Conservation (phyloP, 92 coral and sea anemone species). For the Zoanthus sociatus region DNA sequence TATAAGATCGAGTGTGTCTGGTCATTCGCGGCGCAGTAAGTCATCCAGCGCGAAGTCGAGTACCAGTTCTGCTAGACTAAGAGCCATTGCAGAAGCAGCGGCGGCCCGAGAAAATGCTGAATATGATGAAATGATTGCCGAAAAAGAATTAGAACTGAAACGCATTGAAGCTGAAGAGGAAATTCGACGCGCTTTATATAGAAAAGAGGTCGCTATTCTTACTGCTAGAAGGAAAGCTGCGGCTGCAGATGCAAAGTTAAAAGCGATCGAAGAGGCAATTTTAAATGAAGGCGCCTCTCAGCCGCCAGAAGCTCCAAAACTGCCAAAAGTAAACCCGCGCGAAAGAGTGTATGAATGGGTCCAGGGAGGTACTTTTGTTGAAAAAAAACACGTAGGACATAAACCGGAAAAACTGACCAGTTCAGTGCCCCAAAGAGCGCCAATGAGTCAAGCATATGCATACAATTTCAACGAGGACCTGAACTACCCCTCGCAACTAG, state of each 20-base stretch:
- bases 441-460: neutral
- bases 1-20: slow-evolving; percentile 3
- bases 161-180: slow-evolving; percentile 44
- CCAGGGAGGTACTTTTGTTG: neutral
- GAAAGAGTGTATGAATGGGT: neutral
- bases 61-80: slow-evolving; percentile 15
- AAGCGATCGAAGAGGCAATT: slow-evolving; percentile 53
- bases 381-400: too few species aligned
- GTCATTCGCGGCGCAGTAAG: slow-evolving; percentile 18
- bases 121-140: slow-evolving; percentile 39
- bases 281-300: neutral
- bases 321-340: neutral
- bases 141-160: slow-evolving; percentile 55
- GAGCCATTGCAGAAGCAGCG: slow-evolving; percentile 60
- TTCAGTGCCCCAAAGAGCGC: neutral
- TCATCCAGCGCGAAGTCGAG: slow-evolving; percentile 21
- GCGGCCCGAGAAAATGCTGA: slow-evolving; percentile 62
- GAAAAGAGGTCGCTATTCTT: slow-evolving; percentile 49
- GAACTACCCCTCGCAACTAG: neutral
- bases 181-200: slow-evolving; percentile 3
- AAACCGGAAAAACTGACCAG: neutral
- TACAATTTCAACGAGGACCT: neutral
- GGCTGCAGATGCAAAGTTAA: slow-evolving; percentile 56
- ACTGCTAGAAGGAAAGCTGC: slow-evolving; percentile 47
- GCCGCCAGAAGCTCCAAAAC: neutral